These are phyloP conservation scores for Lycophotia porphyrea DNA, from an alignment of 2,888 invertebrate species.

Conservation along the genomic window DNA sequence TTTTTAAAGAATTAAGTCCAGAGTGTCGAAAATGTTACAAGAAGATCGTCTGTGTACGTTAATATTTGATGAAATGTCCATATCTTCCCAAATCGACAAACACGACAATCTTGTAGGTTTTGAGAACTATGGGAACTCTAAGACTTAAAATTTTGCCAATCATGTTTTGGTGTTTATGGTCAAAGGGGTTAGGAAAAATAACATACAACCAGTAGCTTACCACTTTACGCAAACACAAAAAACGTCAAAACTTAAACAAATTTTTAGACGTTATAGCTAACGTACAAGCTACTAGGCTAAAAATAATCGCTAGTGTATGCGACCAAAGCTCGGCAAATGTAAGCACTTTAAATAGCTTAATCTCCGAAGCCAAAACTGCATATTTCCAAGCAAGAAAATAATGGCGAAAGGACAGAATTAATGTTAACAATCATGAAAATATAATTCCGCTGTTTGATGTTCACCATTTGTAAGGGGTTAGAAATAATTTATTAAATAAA, in stretches of 20 bases:
- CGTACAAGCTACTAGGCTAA: constrained; percentile 12
- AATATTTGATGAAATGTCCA: no score
- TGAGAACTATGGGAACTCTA: constrained; percentile 8
- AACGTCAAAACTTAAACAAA: constrained; percentile 10
- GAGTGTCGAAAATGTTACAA: no score
- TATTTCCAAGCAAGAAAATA: constrained; percentile 10
- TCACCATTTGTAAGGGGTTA: background rate
- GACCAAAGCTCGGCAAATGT: constrained; percentile 15
- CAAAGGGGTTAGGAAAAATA: constrained; percentile 13
- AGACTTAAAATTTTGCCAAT: constrained; percentile 7
- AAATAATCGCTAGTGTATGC: constrained; percentile 1
- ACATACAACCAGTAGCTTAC: constrained; percentile 23
- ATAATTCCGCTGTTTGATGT: constrained; percentile 8
- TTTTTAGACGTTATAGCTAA: constrained; percentile 4
- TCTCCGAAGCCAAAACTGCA: constrained; percentile 11
- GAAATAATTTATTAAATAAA: no score
- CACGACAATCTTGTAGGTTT: constrained; percentile 11
- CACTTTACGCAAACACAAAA: constrained; percentile 18
- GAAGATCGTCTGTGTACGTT: no score
- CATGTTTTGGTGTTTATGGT: constrained; percentile 19
- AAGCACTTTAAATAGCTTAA: constrained; percentile 8
- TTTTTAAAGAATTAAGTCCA: no score
- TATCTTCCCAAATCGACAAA: background rate
- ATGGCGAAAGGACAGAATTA: background rate
- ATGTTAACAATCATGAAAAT: background rate